These are phyloP conservation scores for Nerophis ophidion DNA, from an alignment of 2,113 vertebrate genomes.

Conservation along the genomic window DNA sequence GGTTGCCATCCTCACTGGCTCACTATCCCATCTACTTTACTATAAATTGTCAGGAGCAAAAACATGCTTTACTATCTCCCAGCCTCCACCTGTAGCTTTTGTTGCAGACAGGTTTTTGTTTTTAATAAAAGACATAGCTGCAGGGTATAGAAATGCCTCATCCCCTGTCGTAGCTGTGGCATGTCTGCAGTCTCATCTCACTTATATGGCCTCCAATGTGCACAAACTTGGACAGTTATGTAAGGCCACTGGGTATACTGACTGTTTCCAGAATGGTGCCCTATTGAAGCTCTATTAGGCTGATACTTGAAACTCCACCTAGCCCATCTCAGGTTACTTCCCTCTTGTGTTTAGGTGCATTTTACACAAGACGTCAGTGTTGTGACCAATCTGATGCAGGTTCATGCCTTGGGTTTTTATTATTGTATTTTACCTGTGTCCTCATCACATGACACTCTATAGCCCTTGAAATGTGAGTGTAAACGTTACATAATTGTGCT, in stretches of 20 bases:
- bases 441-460: neutral
- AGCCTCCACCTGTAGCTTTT: slow-evolving; percentile 2
- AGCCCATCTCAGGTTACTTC: slow-evolving; percentile 42
- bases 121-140: slow-evolving; percentile 43
- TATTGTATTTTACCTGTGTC: slow-evolving; percentile 22
- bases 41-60: neutral
- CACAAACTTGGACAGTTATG: slow-evolving; percentile 10
- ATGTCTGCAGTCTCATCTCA: slow-evolving; percentile 33
- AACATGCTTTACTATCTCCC: slow-evolving; percentile 11
- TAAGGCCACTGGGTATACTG: slow-evolving; percentile 20
- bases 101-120: slow-evolving; percentile 7
- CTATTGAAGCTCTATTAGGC: slow-evolving; percentile 53
- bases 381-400: slow-evolving; percentile 9
- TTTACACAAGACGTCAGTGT: slow-evolving; percentile 23
- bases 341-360: slow-evolving; percentile 20
- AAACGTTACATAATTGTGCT: slow-evolving; percentile 29
- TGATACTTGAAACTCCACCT: slow-evolving; percentile 30
- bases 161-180: slow-evolving; percentile 24
- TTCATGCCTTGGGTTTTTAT: slow-evolving; percentile 16
- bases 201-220: slow-evolving; percentile 3
- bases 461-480: slow-evolving; percentile 16
- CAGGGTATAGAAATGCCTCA: slow-evolving; percentile 48
- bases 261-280: slow-evolving; percentile 26
- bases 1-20: neutral
- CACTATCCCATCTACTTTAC: neutral